A percentile compares a stretch with the other conserved stretches of the same genome.
These are phyloP conservation scores for Aphodius granarius DNA, from an alignment of 2,888 invertebrate species.

Conservation along the genomic window DNA sequence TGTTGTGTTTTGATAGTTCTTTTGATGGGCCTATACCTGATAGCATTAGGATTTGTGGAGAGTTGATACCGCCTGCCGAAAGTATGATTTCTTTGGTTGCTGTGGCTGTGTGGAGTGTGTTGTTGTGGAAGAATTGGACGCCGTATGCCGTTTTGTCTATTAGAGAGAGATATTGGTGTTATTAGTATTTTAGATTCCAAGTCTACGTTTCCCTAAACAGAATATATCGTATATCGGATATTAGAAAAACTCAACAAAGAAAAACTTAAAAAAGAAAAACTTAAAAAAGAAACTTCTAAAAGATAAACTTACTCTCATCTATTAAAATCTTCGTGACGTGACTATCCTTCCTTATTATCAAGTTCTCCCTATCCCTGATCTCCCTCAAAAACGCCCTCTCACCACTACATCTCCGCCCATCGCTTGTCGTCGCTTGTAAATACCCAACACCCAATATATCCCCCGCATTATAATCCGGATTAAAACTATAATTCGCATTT, in stretches of 20 bases:
- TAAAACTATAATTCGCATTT: constrained; percentile 60
- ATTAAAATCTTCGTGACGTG: constrained; percentile 67
- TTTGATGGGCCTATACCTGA: constrained; percentile 71
- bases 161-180: background rate
- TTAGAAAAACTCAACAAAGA: no score
- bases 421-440: constrained; percentile 66
- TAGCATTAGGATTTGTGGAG: constrained; percentile 76
- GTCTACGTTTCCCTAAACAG: no score
- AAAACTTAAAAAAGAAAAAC: no score
- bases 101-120: constrained; percentile 56
- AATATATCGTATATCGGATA: no score
- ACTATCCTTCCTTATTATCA: constrained; percentile 68
- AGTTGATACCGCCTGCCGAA: constrained; percentile 73
- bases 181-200: no score
- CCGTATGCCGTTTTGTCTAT: constrained; percentile 59
- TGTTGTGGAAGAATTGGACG: constrained; percentile 59
- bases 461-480: constrained; percentile 62
- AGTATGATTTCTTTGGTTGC: constrained; percentile 73
- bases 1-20: constrained; percentile 60
- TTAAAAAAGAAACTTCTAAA: background rate
- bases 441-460: constrained; percentile 56
- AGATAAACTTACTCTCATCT: constrained; percentile 54
- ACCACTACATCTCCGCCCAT: constrained; percentile 73
- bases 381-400: constrained; percentile 74
- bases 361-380: constrained; percentile 61